Base-by-base conservation (phyloP, 2,113 vertebrate species). In the Fulmarus glacialis region DNA sequence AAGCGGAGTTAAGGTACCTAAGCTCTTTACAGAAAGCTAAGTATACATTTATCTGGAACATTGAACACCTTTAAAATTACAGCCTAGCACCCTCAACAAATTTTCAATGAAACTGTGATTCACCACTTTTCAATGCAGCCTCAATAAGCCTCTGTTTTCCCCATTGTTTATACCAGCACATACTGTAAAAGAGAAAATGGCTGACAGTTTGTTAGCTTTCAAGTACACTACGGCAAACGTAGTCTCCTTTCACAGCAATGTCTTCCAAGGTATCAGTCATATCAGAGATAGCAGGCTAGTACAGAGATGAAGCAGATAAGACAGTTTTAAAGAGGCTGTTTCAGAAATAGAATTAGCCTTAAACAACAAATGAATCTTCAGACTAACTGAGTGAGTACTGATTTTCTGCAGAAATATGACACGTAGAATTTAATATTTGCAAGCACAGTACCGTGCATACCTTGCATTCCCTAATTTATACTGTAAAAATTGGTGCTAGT, bases 231-330 rank as follows among this genome's bases (percentile, higher is more conserved):
- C 45, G 86, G 82, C 16, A 71, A 66, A 30, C 0, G 0, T 20
- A 59, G 55, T 74, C 42, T 97, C 45, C 74, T 93, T 95, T 93
- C 90, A 81, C 19, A 4, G 67, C 47, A 90, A 71, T 52, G 42
- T 66, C 92, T 94, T 70, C 82, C 79, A 94, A 66, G 87, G 58
- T 84, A 63, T 74, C 87, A 79, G 68, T 71, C 62, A 43, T 63
- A 80, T 71, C 53, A 70, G 71, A 88, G 74, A 73, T 18, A 83
- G 67, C 32, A 92, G 67, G 20, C 82, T 86, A 59, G 84, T 50
- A 68, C 42, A 90, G 82, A 92, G 50, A 92, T 83, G 63, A 88
- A 87, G 50, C 80, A 93, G 90, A 95, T 91, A 72, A 59, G n/a
- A 50, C 15, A 38, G 45, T 48, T 96, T 85, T 75, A 60, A 91